Conservation (phyloP, 1,140 invertebrate species). For the Cydia pomonella region DNA sequence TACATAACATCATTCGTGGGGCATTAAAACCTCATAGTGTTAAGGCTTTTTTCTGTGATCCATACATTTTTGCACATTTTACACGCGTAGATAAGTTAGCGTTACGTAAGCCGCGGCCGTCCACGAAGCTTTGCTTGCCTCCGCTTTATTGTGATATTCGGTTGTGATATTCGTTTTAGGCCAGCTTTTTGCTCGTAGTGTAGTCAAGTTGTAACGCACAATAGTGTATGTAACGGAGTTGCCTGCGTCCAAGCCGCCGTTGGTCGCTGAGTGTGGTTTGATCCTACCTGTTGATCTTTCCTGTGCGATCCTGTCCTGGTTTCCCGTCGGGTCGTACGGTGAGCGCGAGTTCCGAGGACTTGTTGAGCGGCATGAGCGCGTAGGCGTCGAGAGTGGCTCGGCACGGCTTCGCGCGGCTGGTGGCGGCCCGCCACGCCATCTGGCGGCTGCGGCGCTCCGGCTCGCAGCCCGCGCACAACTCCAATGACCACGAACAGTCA, state of each 20-base stretch:
- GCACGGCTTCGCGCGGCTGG: constrained; percentile 83
- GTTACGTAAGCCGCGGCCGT: constrained; percentile 77
- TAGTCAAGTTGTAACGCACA: constrained; percentile 39
- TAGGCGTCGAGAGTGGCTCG: constrained; percentile 81
- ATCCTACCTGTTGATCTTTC: constrained; percentile 61
- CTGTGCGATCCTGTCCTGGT: constrained; percentile 38
- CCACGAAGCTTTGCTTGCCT: constrained; percentile 78
- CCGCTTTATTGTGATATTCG: constrained; percentile 78
- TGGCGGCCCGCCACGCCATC: constrained; percentile 84
- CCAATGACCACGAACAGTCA: constrained; percentile 80
- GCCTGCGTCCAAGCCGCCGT: constrained; percentile 45
- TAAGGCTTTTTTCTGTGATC: constrained; percentile 79
- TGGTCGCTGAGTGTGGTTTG: constrained; percentile 39
- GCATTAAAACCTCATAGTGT: constrained; percentile 63
- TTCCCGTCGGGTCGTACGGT: constrained; percentile 49
- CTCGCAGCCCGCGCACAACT: constrained; percentile 80
- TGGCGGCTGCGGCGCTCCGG: constrained; percentile 83
- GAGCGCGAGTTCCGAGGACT: constrained; percentile 51
- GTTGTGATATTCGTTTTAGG: constrained; percentile 77
- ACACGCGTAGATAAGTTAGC: constrained; percentile 70
- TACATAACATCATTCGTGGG: constrained; percentile 66
- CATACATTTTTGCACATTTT: constrained; percentile 74
- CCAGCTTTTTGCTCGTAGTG: constrained; percentile 74
- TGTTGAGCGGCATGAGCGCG: constrained; percentile 66
- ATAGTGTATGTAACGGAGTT: constrained; percentile 52